These are phyloP conservation scores for Pangasius mekongensis DNA, from an alignment of 2,797 vertebrate species.

Conservation along the genomic window DNA sequence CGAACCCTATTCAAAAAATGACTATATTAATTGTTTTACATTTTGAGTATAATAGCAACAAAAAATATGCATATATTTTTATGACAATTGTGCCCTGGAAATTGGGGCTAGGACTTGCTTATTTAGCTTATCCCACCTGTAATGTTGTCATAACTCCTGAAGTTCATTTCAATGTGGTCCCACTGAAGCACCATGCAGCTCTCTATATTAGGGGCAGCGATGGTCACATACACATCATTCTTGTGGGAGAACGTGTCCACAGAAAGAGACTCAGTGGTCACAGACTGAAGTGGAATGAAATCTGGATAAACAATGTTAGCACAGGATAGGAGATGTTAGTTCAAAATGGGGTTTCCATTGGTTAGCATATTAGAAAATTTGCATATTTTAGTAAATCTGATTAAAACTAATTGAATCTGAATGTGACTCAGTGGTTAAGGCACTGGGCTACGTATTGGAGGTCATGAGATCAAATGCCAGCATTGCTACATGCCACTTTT, in stretches of 20 bases:
- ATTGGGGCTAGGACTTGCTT: neutral
- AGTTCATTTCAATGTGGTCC: conserved; percentile 99
- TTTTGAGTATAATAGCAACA: too few relatives aligned
- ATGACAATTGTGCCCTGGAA: neutral
- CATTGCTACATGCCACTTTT: neutral
- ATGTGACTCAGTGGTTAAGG: neutral
- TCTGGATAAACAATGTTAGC: conserved; percentile 72
- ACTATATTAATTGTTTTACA: neutral
- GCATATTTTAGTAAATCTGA: neutral
- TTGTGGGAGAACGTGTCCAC: conserved; percentile 95
- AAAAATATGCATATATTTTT: too few relatives aligned
- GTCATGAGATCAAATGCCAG: neutral
- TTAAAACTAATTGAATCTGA: neutral
- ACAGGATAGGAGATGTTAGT: neutral
- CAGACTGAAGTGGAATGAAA: conserved; percentile 91
- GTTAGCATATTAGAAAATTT: neutral
- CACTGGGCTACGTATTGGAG: neutral
- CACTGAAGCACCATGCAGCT: conserved; percentile 97
- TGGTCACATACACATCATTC: conserved; percentile 94
- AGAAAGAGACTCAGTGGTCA: conserved; percentile 90
- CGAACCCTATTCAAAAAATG: too few relatives aligned
- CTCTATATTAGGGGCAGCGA: conserved; percentile 92
- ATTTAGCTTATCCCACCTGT: conserved; percentile 80
- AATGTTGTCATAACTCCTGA: conserved; percentile 97
- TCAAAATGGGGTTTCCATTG: neutral